phyloP scores from a whole-genome alignment of 2,888 invertebrate species.

The Phymatocera aterrima region DNA sequence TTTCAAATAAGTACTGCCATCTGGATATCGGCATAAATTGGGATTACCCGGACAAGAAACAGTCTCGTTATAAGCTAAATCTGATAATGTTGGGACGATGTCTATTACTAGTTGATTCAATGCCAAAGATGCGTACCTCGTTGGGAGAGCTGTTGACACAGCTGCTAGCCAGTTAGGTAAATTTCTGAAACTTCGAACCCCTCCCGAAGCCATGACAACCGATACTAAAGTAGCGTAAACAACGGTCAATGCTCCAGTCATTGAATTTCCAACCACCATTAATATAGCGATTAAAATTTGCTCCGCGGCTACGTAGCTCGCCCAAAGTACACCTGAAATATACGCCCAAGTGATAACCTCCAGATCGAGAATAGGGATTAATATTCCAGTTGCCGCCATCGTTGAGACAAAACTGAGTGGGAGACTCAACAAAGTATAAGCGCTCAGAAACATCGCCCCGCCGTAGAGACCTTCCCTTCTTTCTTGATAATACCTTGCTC shows the following conservation, averaged over 20 bases:
- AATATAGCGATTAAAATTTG: constrained; percentile 89
- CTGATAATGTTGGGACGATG: constrained; percentile 59
- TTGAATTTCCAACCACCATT: constrained; percentile 87
- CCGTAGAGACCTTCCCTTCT: constrained; percentile 92
- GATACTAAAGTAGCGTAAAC: constrained; percentile 86
- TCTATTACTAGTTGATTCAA: constrained; percentile 69
- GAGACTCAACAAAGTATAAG: constrained; percentile 88
- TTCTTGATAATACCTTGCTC: constrained; percentile 96
- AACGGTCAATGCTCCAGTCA: constrained; percentile 86
- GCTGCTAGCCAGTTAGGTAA: constrained; percentile 69
- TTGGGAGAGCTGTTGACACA: constrained; percentile 67
- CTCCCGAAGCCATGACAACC: constrained; percentile 71
- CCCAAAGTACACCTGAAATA: constrained; percentile 81
- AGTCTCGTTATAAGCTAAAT: constrained; percentile 76
- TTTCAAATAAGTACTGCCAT: constrained; percentile 83
- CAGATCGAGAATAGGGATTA: constrained; percentile 78
- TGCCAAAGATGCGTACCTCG: constrained; percentile 70
- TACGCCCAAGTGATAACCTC: constrained; percentile 66
- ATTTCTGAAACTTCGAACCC: constrained; percentile 62
- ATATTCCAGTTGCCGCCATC: constrained; percentile 83
- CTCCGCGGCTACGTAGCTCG: constrained; percentile 90
- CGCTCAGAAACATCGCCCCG: constrained; percentile 88
- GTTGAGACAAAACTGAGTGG: constrained; percentile 89
- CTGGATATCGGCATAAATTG: constrained; percentile 81
- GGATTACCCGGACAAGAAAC: constrained; percentile 73